These are phyloP conservation scores for Ceyx margarethae DNA, from an alignment of 2,113 vertebrate species.

Conservation along the genomic window DNA sequence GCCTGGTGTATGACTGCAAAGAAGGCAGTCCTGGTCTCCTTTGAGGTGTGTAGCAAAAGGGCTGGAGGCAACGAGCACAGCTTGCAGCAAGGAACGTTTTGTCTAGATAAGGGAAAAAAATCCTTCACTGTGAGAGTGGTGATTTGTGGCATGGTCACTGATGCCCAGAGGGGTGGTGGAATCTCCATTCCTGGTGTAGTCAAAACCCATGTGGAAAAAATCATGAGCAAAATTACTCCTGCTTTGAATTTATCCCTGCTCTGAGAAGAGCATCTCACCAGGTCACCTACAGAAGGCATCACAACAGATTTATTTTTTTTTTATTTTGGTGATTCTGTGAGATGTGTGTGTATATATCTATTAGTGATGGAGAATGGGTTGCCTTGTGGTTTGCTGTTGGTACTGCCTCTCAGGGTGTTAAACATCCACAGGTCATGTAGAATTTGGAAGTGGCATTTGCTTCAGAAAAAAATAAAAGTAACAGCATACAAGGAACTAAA, in stretches of 20 bases:
- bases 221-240: neutral
- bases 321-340: neutral
- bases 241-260: neutral
- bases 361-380: neutral
- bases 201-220: neutral
- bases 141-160: neutral
- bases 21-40: neutral
- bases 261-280: neutral
- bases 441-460: conserved; percentile 33
- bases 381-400: conserved; percentile 28
- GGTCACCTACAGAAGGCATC: neutral
- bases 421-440: conserved; percentile 44
- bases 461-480: conserved; percentile 13
- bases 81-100: neutral
- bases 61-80: neutral
- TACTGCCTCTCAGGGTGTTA: conserved; percentile 22
- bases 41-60: neutral
- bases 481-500: neutral
- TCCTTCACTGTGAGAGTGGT: neutral
- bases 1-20: neutral
- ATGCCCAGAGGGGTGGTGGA: neutral
- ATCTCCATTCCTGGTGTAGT: neutral
- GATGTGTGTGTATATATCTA: too few relatives aligned
- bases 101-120: neutral
- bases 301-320: neutral